These are phyloP conservation scores for Zoanthus sansibaricus DNA, from an alignment of 92 coral and sea anemone species.

Conservation along the genomic window DNA sequence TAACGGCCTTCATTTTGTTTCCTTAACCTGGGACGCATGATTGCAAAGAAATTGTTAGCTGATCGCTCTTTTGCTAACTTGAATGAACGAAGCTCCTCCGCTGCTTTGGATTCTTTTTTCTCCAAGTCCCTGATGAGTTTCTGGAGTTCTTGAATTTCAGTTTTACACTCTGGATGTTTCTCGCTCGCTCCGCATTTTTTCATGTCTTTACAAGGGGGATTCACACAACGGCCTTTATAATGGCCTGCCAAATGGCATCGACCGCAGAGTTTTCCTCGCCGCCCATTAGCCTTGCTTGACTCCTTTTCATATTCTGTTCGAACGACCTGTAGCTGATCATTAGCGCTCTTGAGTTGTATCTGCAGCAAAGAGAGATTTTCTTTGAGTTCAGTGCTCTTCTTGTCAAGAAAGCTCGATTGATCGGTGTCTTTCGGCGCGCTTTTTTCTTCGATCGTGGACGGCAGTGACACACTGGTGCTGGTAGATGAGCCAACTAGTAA, in stretches of 20 bases:
- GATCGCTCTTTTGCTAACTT: slow-evolving; percentile 62
- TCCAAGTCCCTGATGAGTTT: slow-evolving; percentile 52
- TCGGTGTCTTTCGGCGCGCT: no score
- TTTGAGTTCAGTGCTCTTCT: background rate
- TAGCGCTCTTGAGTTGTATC: background rate
- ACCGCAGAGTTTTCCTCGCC: slow-evolving; percentile 20
- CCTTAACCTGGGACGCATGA: slow-evolving; percentile 52
- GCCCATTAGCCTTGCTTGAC: background rate
- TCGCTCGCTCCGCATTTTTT: slow-evolving; percentile 46
- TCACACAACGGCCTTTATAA: slow-evolving; percentile 42
- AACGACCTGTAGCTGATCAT: background rate
- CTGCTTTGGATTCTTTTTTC: slow-evolving; percentile 57
- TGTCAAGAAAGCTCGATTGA: slow-evolving; percentile 2
- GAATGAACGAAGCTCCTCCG: slow-evolving; percentile 51
- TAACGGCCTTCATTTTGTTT: no score
- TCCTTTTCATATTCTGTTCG: background rate
- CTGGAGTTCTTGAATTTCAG: slow-evolving; percentile 54
- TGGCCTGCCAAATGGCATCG: slow-evolving; percentile 55
- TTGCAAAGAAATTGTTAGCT: slow-evolving; percentile 58
- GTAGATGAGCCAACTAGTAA: no score
- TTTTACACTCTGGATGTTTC: slow-evolving; percentile 60
- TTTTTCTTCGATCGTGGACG: no score
- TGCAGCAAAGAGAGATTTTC: background rate
- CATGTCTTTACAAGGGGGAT: slow-evolving; percentile 43
- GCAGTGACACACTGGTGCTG: no score